Base-by-base conservation (phyloP, 2,113 vertebrate genomes). In the Hemibagrus wyckioides region DNA sequence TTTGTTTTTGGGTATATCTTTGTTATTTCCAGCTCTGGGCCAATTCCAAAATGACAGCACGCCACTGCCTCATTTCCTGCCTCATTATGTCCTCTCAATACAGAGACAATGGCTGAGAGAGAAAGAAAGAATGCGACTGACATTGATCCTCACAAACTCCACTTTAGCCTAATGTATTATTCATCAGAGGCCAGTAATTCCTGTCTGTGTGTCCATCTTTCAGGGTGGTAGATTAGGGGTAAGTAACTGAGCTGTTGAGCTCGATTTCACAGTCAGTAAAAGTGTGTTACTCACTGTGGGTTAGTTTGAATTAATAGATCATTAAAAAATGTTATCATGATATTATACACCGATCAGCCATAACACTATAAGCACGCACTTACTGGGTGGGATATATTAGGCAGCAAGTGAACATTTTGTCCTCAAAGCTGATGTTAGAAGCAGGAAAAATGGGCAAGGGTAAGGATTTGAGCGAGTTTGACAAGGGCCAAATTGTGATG, bases 121-220 rank as follows among this genome's bases (percentile, higher is more conserved):
- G 25, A 76, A 25, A 6, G 83, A 30, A 59, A 80, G 50, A 44
- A 65, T 4, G 79, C 48, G 14, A 69, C 25, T 71, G 71, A 73
- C 84, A 69, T 17, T 54, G 56, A 83, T 81, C 52, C 59, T 59
- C 23, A 63, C 57, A 25, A 80, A 86, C 80, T 86, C 39, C 61
- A 41, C 73, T 87, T 57, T 75, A 85, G 59, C 52, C n/a, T 48
- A 79, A 88, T 93, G 50, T 80, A 92, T 91, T 91, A 93, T 92
- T 91, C 85, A 93, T 92, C 15, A 36, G 19, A 21, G 77, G 2
- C 41, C n/a, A 92, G 90, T 87, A 85, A 91, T 87, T 90, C 23
- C 6, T 71, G 71, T 30, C 56, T 77, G 41, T 36, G 75, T 52
- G 59, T 17, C 10, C 25, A 48, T 79, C 19, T 33, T 63, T 44